phyloP scores from a whole-genome alignment of 2,888 invertebrate species.

The Perdita meconis region DNA sequence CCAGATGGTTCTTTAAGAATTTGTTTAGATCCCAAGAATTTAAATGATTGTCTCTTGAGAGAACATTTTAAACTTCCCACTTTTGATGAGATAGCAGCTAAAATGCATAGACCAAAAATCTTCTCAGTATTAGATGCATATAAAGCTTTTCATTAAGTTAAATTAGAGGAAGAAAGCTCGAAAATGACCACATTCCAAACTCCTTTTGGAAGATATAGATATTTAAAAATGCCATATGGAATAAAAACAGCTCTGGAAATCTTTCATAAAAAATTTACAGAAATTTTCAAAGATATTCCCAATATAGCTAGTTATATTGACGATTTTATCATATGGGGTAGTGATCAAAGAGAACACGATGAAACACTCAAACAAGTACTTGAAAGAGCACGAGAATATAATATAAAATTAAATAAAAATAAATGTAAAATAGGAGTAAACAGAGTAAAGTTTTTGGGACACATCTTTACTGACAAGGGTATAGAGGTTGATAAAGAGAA shows the following conservation, averaged over 20 bases:
- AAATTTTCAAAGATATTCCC: too few species aligned
- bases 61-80: constrained; percentile 7
- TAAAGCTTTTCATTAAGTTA: too few species aligned
- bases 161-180: too few species aligned
- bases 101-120: not conserved
- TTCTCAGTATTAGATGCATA: too few species aligned
- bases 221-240: too few species aligned
- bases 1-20: constrained; percentile 1
- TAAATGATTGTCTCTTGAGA: not conserved
- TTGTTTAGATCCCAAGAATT: constrained; percentile 1
- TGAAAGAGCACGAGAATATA: not conserved
- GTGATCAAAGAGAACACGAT: not conserved
- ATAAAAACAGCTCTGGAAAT: too few species aligned
- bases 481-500: not conserved
- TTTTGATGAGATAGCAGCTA: constrained; percentile 2
- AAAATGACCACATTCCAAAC: too few species aligned
- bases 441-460: not conserved
- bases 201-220: too few species aligned
- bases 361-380: not conserved
- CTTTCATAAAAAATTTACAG: too few species aligned
- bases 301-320: not conserved
- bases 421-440: constrained; percentile 3
- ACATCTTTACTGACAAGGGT: not conserved
- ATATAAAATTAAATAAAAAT: too few species aligned
- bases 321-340: not conserved